phyloP scores from a whole-genome alignment of 2,797 vertebrate species.

The Lagocephalus sceleratus region DNA sequence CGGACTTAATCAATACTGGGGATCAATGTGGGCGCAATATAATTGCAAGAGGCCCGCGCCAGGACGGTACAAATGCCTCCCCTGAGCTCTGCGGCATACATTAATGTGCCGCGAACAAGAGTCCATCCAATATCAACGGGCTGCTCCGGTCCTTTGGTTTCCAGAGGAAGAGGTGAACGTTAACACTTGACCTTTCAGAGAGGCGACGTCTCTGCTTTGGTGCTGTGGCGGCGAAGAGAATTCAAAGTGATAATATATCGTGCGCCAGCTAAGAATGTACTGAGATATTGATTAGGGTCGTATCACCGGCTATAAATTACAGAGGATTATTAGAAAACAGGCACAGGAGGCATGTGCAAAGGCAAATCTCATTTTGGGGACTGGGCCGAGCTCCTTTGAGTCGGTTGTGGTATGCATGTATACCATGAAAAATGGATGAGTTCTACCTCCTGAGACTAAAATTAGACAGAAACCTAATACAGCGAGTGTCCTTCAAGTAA shows the following conservation, averaged over 20 bases:
- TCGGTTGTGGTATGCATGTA: conserved; percentile 42
- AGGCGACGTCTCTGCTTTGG: background rate
- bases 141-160: conserved; percentile 23
- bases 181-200: conserved; percentile 45
- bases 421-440: conserved; percentile 75
- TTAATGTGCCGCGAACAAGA: conserved; percentile 46
- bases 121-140: conserved; percentile 7
- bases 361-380: conserved; percentile 37
- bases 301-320: too few species aligned
- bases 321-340: background rate
- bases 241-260: conserved; percentile 10
- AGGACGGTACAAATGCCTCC: conserved; percentile 64
- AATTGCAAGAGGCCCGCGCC: conserved; percentile 62
- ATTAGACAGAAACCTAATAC: conserved; percentile 71
- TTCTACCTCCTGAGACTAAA: conserved; percentile 64
- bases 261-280: too few species aligned
- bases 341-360: conserved; percentile 2
- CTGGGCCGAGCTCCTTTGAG: conserved; percentile 26
- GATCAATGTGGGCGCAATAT: conserved; percentile 58
- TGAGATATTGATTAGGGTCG: too few species aligned
- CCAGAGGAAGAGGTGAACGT: conserved; percentile 25
- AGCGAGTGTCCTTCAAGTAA: conserved; percentile 67
- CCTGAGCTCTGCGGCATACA: conserved; percentile 51
- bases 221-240: conserved; percentile 5
- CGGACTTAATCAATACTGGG: conserved; percentile 54